Evolutionary conservation across 2,113 vertebrate genomes (phyloP).

Genomic region (Chunga burmeisteri): DNA sequence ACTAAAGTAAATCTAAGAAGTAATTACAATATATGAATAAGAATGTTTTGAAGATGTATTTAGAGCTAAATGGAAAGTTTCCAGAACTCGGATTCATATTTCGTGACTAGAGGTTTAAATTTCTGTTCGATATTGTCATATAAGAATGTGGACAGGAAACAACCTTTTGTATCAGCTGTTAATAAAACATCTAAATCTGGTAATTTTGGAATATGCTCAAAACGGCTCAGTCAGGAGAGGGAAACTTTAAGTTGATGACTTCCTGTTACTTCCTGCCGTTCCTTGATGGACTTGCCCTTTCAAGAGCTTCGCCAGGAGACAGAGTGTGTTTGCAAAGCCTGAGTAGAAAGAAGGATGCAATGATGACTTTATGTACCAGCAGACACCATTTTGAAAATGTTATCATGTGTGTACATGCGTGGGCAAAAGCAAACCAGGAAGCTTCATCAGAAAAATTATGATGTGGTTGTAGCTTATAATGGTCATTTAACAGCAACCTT

Average conservation of each 20-base stretch:
- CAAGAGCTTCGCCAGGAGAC: background rate
- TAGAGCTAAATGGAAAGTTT: background rate
- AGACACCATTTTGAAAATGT: background rate
- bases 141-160: background rate
- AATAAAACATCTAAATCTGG: background rate
- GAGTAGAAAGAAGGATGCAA: background rate
- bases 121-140: background rate
- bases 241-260: background rate
- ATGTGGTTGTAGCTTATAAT: background rate
- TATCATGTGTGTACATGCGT: fast-evolving
- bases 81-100: background rate
- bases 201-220: background rate
- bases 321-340: background rate
- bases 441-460: background rate
- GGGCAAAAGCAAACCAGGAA: background rate
- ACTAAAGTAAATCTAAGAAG: background rate
- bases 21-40: background rate
- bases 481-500: background rate
- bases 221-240: background rate
- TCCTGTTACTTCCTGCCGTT: background rate
- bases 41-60: background rate
- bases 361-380: background rate
- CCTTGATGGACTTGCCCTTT: background rate
- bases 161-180: background rate
- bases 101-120: background rate